Evolutionary conservation across 2,113 vertebrate genomes (phyloP).

Genomic region (Oxygymnocypris stewartii): DNA sequence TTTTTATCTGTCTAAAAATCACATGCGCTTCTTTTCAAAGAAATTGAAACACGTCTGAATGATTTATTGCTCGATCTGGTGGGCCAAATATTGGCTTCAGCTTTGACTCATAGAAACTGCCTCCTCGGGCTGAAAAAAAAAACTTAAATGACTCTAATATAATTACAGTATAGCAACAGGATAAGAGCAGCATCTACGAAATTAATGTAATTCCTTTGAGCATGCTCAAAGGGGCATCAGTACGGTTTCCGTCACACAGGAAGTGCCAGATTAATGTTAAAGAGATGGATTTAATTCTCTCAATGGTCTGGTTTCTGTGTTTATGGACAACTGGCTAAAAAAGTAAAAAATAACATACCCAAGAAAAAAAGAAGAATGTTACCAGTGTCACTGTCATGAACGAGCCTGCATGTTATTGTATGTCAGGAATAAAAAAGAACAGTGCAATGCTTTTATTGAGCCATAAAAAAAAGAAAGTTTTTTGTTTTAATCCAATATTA

Average conservation of each 20-base stretch:
- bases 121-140: slow-evolving; percentile 61
- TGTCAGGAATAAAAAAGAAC: slow-evolving; percentile 7
- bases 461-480: background rate
- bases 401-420: background rate
- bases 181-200: slow-evolving; percentile 68
- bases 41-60: slow-evolving; percentile 67
- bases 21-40: slow-evolving; percentile 63
- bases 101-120: slow-evolving; percentile 66
- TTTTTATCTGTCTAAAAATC: slow-evolving; percentile 56
- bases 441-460: background rate
- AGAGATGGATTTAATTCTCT: slow-evolving; percentile 71
- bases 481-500: background rate
- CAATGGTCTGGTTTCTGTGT: slow-evolving; percentile 61
- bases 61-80: slow-evolving; percentile 71
- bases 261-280: slow-evolving; percentile 66
- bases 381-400: background rate
- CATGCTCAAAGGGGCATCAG: slow-evolving; percentile 65
- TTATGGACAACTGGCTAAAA: slow-evolving; percentile 46
- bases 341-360: slow-evolving; percentile 34
- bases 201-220: slow-evolving; percentile 74
- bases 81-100: slow-evolving; percentile 63
- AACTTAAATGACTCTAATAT: slow-evolving; percentile 74
- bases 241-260: slow-evolving; percentile 72
- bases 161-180: slow-evolving; percentile 72
- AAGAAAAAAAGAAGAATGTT: slow-evolving; percentile 42